phyloP scores from a whole-genome alignment of 2,797 vertebrate species.

The Gallinago solitaria region DNA sequence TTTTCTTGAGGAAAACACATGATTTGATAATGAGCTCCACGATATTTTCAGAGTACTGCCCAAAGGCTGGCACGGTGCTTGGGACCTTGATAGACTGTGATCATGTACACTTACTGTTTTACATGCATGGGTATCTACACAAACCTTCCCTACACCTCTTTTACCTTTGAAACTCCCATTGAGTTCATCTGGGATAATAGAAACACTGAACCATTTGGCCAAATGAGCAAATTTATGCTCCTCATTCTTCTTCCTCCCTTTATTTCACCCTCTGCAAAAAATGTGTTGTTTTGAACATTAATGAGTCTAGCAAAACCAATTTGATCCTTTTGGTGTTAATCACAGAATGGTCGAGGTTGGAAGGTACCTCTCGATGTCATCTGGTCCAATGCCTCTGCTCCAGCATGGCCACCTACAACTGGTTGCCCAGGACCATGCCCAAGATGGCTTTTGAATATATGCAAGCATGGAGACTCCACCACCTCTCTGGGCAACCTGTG shows the following conservation, averaged over 20 bases:
- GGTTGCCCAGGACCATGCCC: not conserved
- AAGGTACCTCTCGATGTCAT: not conserved
- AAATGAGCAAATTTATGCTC: not conserved
- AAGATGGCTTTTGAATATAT: not conserved
- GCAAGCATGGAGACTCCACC: accelerated
- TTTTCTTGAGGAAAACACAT: constrained; percentile 5
- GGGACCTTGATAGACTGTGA: not conserved
- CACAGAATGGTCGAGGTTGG: not conserved
- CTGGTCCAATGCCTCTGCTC: not conserved
- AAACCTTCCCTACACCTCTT: not conserved
- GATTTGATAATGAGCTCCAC: not conserved
- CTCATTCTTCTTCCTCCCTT: not conserved
- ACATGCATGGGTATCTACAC: not conserved
- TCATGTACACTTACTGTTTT: not conserved
- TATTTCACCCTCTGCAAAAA: not conserved
- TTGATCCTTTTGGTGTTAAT: not conserved
- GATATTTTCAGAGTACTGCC: not conserved
- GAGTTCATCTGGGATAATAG: not conserved
- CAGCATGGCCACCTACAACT: not conserved
- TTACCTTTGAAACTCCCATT: not conserved
- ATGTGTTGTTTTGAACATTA: not conserved
- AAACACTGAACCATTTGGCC: not conserved
- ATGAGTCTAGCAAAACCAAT: not conserved
- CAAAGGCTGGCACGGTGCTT: not conserved
- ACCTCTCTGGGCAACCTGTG: not conserved